phyloP scores from a whole-genome alignment of 2,888 invertebrate species.

The Hofmannophila pseudospretella region DNA sequence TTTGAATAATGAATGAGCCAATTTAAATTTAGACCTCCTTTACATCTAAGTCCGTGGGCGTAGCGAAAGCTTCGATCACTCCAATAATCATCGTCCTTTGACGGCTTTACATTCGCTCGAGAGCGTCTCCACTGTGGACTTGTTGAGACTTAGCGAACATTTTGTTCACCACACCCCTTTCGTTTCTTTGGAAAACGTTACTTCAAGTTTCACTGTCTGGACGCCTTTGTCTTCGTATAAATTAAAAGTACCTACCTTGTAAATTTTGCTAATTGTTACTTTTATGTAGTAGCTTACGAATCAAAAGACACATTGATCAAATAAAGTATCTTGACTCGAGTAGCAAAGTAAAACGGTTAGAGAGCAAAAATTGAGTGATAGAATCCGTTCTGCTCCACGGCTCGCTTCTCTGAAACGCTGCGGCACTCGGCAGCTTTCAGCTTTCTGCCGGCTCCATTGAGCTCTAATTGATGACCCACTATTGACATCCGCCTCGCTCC shows the following conservation, averaged over 20 bases:
- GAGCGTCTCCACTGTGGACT: not conserved
- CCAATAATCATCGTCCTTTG: not conserved
- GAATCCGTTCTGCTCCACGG: not conserved
- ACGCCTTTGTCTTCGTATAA: too few species aligned
- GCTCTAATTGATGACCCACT: conserved; percentile 14
- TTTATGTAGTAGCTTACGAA: too few species aligned
- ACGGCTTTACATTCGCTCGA: not conserved
- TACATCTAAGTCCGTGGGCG: not conserved
- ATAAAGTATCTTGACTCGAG: too few species aligned
- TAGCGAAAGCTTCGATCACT: not conserved
- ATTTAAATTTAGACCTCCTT: too few species aligned
- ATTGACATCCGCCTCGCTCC: conserved; percentile 12
- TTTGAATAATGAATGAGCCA: too few species aligned
- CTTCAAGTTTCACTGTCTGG: too few species aligned
- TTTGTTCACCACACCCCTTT: too few species aligned
- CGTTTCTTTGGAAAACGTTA: too few species aligned
- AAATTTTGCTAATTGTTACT: too few species aligned
- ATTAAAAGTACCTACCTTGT: too few species aligned
- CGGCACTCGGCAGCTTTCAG: conserved; percentile 6
- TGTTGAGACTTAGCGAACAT: not conserved
- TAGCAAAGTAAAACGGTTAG: not conserved
- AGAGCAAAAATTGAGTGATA: not conserved
- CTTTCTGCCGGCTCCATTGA: conserved; percentile 6
- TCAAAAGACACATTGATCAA: too few species aligned
- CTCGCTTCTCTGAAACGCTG: conserved; percentile 1